phyloP scores from a whole-genome alignment of 2,113 vertebrate genomes.

The Capreolus pygargus region DNA sequence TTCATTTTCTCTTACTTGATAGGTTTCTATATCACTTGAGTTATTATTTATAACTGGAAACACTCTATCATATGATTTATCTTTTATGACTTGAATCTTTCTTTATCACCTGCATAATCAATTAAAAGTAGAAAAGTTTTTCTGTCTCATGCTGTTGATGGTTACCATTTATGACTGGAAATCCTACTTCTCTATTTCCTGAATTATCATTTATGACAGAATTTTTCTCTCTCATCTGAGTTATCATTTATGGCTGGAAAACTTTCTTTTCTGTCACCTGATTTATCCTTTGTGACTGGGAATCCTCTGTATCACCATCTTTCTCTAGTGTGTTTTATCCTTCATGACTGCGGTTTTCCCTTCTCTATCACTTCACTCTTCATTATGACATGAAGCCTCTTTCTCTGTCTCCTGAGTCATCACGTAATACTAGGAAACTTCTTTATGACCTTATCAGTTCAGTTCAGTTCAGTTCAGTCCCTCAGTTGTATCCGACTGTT shows the following conservation, averaged over 20 bases:
- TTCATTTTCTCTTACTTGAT: not conserved
- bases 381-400: not conserved
- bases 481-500: rapidly evolving
- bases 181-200: not conserved
- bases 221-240: not conserved
- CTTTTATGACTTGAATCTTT: not conserved
- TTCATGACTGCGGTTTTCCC: not conserved
- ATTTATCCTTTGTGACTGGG: not conserved
- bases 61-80: too few species aligned
- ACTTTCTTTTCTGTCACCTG: not conserved
- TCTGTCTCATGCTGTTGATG: not conserved
- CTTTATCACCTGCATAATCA: not conserved
- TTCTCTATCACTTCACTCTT: not conserved
- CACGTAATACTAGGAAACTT: not conserved
- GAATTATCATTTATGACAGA: not conserved
- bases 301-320: not conserved
- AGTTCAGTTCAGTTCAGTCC: not conserved
- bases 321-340: not conserved
- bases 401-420: not conserved
- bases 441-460: not conserved
- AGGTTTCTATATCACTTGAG: not conserved
- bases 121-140: not conserved
- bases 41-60: not conserved
- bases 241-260: not conserved
- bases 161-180: not conserved